Base-by-base conservation (phyloP, 2,113 vertebrate species). In the Sterna hirundo region DNA sequence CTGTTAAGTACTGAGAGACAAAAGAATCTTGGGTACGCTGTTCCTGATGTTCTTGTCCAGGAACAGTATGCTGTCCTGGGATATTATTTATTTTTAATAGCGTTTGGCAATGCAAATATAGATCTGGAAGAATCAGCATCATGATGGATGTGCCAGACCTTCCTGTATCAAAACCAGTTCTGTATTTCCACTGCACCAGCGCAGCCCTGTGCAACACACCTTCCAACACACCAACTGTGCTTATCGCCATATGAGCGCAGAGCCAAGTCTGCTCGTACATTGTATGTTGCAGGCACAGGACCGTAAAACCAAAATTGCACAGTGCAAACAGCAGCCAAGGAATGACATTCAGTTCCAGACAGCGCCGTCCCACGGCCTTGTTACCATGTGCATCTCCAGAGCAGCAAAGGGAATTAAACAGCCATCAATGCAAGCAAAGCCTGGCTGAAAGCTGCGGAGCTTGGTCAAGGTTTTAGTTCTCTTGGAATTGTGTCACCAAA, bases 201-300 rank as follows among this genome's bases (percentile, higher is more conserved):
- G 72, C 22, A 57, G 16, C 34, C 19, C 27, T 44, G 13, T 14
- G 32, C 23, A 65, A 55, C 32, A 26, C n/a, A 51, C 29, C 55
- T 52, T 47, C 27, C 30, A 72, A 46, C 55, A 34, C 9, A 13
- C 26, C 2, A 17, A 52, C 30, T 68, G 60, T 55, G 58, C 49
- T 66, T 36, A 49, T 15, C 26, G 34, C 27, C 9, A 5, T 46
- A 62, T 0, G 0, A 83, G 40, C 1, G 3, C 26, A 66, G 49
- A 68, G 30, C 15, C 46, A 91, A 83, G 26, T 49, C 58, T 69
- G 61, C 14, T 15, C 29, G 6, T 25, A 36, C 0, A 2, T 1
- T 71, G 15, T 69, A 49, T 25, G 44, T 38, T 92, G 42, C 47
- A 90, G 36, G 52, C 58, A 82, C 36, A 38, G 46, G 26, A 82